These are phyloP conservation scores for Mesoclemmys tuberculata DNA, from an alignment of 2,113 vertebrate species.

Conservation along the genomic window DNA sequence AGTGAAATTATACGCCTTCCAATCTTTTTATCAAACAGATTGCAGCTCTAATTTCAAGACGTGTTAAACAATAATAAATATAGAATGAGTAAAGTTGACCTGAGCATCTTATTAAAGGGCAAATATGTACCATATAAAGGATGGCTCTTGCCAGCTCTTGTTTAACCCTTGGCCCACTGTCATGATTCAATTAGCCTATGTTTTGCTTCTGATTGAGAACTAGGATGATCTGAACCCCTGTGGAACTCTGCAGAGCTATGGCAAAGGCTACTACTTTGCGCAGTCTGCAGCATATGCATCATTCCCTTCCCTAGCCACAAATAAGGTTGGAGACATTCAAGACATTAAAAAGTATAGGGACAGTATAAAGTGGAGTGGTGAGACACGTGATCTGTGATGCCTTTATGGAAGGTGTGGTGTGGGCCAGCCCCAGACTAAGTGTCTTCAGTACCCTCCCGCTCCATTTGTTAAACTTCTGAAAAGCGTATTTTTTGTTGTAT, in stretches of 20 bases:
- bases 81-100: not conserved
- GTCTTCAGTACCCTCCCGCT: too few species aligned
- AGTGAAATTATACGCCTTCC: not conserved
- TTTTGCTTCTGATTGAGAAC: not conserved
- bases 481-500: too few species aligned
- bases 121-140: accelerated
- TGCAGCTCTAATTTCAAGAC: not conserved
- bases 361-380: not conserved
- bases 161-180: not conserved
- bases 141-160: not conserved
- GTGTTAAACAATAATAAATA: not conserved
- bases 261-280: not conserved
- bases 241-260: not conserved
- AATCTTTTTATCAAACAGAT: not conserved
- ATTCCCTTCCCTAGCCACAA: not conserved
- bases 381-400: not conserved
- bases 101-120: not conserved
- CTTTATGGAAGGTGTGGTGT: not conserved
- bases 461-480: too few species aligned
- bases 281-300: accelerated
- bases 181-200: not conserved
- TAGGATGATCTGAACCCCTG: not conserved
- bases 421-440: too few species aligned
- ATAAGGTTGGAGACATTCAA: not conserved
- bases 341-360: not conserved